A percentile compares a stretch with the other conserved stretches of the same genome.
Evolutionary conservation across 2,888 invertebrate genomes (phyloP).

Genomic region (Psococerastis gibbosa): DNA sequence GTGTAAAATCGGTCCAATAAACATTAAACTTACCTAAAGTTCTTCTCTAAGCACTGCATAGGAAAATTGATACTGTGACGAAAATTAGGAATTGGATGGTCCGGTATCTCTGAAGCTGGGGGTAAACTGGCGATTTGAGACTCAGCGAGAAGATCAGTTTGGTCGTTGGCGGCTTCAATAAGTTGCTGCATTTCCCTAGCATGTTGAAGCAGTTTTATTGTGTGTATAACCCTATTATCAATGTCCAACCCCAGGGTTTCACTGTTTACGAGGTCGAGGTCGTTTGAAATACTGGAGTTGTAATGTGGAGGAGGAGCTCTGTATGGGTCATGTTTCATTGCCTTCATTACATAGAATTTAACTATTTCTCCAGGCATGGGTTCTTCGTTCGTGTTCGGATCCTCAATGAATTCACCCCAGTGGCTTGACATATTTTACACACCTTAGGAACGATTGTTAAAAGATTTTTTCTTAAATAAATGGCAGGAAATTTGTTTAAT

Average conservation of each 20-base stretch:
- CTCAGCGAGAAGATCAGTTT: constrained; percentile 4
- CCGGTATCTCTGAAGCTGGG: constrained; percentile 1
- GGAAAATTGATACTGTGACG: neutral
- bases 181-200: constrained; percentile 12
- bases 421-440: constrained; percentile 3
- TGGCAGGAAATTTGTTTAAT: too few species aligned
- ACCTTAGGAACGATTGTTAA: too few species aligned
- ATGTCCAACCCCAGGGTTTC: constrained; percentile 13
- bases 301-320: constrained; percentile 13
- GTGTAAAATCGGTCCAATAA: too few species aligned
- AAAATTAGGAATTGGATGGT: neutral
- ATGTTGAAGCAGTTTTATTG: constrained; percentile 14
- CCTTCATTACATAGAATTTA: constrained; percentile 14
- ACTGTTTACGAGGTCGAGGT: constrained; percentile 11
- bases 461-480: too few species aligned
- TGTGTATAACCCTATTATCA: constrained; percentile 13
- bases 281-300: constrained; percentile 7
- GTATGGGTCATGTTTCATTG: constrained; percentile 13
- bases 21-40: too few species aligned
- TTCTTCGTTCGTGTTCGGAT: constrained; percentile 12
- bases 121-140: constrained; percentile 5
- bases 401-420: constrained; percentile 13
- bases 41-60: too few species aligned
- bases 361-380: constrained; percentile 14
- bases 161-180: constrained; percentile 8